phyloP scores from a whole-genome alignment of 1,140 invertebrate genomes.

The Teleogryllus occipitalis region DNA sequence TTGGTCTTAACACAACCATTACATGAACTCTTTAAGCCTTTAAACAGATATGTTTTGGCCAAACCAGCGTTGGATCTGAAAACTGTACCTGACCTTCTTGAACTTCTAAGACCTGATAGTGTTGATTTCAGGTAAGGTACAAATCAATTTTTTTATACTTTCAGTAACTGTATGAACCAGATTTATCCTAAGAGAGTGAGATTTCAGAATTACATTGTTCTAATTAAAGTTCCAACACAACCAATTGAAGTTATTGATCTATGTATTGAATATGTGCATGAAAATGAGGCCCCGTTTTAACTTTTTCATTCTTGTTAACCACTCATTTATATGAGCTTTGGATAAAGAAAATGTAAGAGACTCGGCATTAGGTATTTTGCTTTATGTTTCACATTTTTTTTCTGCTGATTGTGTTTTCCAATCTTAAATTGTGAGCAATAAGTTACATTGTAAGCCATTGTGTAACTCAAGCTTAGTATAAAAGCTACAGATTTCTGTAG shows the following conservation, averaged over 20 bases:
- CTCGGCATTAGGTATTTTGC: no score
- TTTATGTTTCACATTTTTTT: no score
- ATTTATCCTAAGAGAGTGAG: not conserved
- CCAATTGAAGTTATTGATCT: not conserved
- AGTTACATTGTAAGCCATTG: no score
- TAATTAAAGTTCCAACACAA: not conserved
- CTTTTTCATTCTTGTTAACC: no score
- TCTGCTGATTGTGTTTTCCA: no score
- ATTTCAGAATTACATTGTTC: not conserved
- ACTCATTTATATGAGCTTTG: no score
- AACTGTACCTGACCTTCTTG: conserved; percentile 68
- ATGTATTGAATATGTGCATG: not conserved
- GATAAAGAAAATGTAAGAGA: no score
- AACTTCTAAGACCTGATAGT: conserved; percentile 59
- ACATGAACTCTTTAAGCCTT: conserved; percentile 54
- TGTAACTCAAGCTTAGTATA: not conserved
- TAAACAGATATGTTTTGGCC: conserved; percentile 61
- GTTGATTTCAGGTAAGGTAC: conserved; percentile 40
- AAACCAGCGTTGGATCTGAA: conserved; percentile 57
- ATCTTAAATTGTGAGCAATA: no score
- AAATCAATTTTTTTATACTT: not conserved
- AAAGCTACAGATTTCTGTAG: not conserved
- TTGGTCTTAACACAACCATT: conserved; percentile 55
- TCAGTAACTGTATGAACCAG: not conserved
- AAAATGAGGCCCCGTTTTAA: no score